Conservation (phyloP, 2,888 invertebrate genomes). For the Capitulum mitella region DNA sequence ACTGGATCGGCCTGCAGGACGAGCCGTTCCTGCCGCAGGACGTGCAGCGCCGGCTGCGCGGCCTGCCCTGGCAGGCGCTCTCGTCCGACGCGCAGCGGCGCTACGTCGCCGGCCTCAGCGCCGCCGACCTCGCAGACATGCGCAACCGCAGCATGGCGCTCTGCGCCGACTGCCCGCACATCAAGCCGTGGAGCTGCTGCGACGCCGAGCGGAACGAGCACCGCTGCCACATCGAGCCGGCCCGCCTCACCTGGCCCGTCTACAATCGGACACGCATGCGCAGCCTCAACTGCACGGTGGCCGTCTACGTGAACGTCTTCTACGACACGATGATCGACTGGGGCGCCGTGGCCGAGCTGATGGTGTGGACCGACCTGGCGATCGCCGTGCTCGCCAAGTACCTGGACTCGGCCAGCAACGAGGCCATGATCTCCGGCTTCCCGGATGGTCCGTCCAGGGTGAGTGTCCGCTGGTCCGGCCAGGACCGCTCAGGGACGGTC, state of each 20-base stretch:
- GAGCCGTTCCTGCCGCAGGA: neutral
- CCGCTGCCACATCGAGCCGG: neutral
- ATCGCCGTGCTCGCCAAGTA: conserved; percentile 12
- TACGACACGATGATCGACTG: conserved; percentile 19
- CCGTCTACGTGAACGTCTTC: neutral
- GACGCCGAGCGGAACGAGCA: neutral
- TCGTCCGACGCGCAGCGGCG: neutral
- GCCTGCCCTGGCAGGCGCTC: neutral
- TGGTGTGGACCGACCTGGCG: conserved; percentile 2
- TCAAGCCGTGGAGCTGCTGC: conserved; percentile 23
- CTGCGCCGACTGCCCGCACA: neutral
- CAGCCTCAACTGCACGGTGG: neutral
- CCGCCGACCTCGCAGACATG: neutral
- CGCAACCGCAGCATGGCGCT: neutral
- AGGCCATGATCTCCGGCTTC: conserved; percentile 1
- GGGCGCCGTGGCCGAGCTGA: conserved; percentile 11
- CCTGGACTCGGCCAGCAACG: conserved; percentile 19
- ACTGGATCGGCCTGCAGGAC: neutral
- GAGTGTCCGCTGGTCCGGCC: neutral
- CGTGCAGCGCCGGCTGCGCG: neutral
- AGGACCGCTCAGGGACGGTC: too few relatives aligned
- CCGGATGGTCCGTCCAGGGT: neutral
- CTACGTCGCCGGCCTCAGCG: neutral
- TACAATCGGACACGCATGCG: neutral
- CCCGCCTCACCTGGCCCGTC: neutral